These are phyloP conservation scores for Matsumurasca onukii DNA, from an alignment of 1,140 invertebrate genomes.

Conservation along the genomic window DNA sequence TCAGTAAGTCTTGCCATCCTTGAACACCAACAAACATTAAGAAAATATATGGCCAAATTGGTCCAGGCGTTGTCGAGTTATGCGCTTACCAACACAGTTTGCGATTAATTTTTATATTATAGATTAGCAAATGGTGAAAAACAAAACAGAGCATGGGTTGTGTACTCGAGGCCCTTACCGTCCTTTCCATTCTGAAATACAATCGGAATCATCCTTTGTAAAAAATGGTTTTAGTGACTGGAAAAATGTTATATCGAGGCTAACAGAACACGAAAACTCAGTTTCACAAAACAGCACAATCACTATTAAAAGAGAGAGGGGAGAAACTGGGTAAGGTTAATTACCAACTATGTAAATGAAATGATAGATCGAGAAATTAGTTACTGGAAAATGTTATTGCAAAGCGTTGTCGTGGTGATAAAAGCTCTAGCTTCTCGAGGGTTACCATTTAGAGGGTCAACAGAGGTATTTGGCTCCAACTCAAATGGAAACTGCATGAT, in stretches of 20 bases:
- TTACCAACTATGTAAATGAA: background rate
- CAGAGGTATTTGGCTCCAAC: slow-evolving; percentile 36
- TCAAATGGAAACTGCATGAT: slow-evolving; percentile 41
- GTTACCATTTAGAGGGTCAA: slow-evolving; percentile 38
- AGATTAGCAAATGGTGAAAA: too few species aligned
- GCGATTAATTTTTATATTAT: too few species aligned
- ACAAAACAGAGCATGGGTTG: too few species aligned
- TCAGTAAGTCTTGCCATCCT: too few species aligned
- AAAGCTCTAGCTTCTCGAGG: slow-evolving; percentile 38
- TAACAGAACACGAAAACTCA: slow-evolving; percentile 4
- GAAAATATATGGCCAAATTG: too few species aligned
- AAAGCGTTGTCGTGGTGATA: slow-evolving; percentile 38
- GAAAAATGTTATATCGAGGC: background rate
- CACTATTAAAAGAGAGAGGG: background rate
- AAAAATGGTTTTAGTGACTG: background rate
- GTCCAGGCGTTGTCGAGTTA: too few species aligned
- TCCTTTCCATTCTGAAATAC: background rate
- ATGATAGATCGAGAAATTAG: slow-evolving; percentile 26
- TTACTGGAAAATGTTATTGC: slow-evolving; percentile 40
- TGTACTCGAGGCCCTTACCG: background rate
- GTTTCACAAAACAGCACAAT: slow-evolving; percentile 14
- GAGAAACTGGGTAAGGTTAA: slow-evolving; percentile 4
- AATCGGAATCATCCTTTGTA: background rate
- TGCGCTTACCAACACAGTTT: too few species aligned
- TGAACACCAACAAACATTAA: too few species aligned